These are phyloP conservation scores for Phaenicophaeus curvirostris DNA, from an alignment of 2,797 vertebrate genomes.

Conservation along the genomic window DNA sequence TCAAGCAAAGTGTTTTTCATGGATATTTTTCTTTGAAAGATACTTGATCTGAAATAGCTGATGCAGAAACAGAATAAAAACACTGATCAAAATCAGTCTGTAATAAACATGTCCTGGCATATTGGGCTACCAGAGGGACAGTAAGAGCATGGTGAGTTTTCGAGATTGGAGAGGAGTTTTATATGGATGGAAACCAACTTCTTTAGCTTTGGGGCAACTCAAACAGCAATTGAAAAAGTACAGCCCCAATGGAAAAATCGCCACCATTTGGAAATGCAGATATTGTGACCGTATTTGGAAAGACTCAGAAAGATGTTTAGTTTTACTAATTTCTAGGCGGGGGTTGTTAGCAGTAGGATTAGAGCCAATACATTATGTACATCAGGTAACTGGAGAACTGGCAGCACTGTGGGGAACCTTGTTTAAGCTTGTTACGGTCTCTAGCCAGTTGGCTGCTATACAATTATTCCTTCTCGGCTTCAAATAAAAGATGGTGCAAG, in stretches of 20 bases:
- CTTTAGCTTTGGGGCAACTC: not conserved
- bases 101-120: not conserved
- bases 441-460: constrained; percentile 54
- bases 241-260: not conserved
- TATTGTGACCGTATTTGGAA: constrained; percentile 38
- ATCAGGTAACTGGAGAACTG: constrained; percentile 58
- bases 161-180: not conserved
- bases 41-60: not conserved
- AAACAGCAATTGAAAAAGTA: not conserved
- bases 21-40: constrained; percentile 8
- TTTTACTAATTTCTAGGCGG: constrained; percentile 32
- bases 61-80: not conserved
- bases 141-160: not conserved
- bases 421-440: constrained; percentile 62
- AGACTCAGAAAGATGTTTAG: constrained; percentile 6
- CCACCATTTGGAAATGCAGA: constrained; percentile 23
- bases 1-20: constrained; percentile 10
- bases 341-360: not conserved
- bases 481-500: constrained; percentile 66
- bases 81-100: not conserved
- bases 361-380: constrained; percentile 42
- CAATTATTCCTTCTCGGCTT: constrained; percentile 58
- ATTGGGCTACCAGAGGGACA: not conserved
- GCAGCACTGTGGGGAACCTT: constrained; percentile 49
- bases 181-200: not conserved